Evolutionary conservation across 2,888 invertebrate species (phyloP), one percentile per base, ranked within the genome.

Genomic region (Zele albiditarsus): DNA sequence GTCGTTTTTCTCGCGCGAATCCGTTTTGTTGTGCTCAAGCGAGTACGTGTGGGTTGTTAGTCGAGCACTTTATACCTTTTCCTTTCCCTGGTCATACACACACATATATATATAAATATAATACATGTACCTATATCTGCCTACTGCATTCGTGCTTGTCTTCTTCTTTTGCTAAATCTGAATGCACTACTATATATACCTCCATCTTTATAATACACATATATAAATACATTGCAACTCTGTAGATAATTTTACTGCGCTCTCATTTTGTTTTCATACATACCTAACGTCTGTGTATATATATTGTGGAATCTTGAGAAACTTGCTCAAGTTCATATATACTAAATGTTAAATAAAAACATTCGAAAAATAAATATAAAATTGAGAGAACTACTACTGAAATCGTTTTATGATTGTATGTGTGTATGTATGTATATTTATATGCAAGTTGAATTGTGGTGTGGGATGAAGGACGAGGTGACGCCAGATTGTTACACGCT

Each of bases 21-120:
- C 71, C 76, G 27, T 38, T 49, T 66, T 73, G 27, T 70, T 49
- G 31, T 27, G 16, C 14, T 42, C 58, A 42, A 53, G 42, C 69
- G 38, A 66, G 82, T 85, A 85, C 86, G 88, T 87, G 87, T 88
- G 85, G 87, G 88, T 88, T 86, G 87, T 87, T 86, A 86, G 86
- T 85, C 86, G 84, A 81, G 80, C 86, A 87, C 85, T 88, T 88
- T 87, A 87, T 87, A 84, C 85, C 78, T 81, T 76, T 69, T 70
- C 72, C 67, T 74, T 74, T 62, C 66, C 46, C 67, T 62, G 65
- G 31, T 75, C 53, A 23, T 38, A 42, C 23, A 20, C 2, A 33
- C 14, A 10, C 23, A 23, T 46, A 46, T 46, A 2, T 46, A n/a
- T 16, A n/a, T 46, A n/a, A 14, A n/a, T 16, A 46, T 2, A n/a